Conservation (phyloP, 2,113 vertebrate genomes). For the Ammodramus savannarum region DNA sequence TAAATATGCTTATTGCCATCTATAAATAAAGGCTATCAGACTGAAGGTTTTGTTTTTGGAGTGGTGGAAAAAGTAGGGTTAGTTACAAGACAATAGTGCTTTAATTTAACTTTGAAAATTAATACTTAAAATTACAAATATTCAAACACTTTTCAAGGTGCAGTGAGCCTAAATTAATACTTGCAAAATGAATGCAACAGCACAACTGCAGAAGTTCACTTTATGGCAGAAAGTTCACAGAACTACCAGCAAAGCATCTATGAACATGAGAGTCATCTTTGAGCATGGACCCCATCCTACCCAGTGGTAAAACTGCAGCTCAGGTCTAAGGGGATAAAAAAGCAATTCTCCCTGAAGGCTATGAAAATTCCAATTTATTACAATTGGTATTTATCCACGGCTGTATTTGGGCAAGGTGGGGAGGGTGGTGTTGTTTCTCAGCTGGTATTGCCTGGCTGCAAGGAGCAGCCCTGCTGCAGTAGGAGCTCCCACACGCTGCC, state of each 20-base stretch:
- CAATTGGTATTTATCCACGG: background rate
- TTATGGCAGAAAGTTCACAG: slow-evolving; percentile 17
- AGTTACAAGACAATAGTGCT: slow-evolving; percentile 76
- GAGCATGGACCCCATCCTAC: rapidly evolving
- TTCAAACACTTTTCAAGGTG: slow-evolving; percentile 66
- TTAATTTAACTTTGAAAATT: slow-evolving; percentile 81
- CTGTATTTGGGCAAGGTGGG: background rate
- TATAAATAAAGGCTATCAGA: slow-evolving; percentile 81
- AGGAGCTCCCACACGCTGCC: rapidly evolving
- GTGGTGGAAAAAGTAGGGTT: slow-evolving; percentile 71
- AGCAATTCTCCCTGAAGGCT: rapidly evolving
- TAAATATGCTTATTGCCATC: slow-evolving; percentile 78
- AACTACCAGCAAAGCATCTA: background rate
- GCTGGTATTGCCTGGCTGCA: background rate
- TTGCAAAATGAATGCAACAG: slow-evolving; percentile 16
- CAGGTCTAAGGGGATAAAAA: background rate
- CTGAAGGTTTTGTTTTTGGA: slow-evolving; percentile 65
- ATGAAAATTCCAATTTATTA: background rate
- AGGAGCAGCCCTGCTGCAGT: background rate
- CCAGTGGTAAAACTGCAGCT: background rate
- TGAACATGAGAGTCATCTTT: background rate
- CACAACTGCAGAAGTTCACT: slow-evolving; percentile 1
- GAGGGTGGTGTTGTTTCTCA: background rate
- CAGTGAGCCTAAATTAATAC: slow-evolving; percentile 34
- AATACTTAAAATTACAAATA: slow-evolving; percentile 79